These are phyloP conservation scores for Listronotus oregonensis DNA, from an alignment of 1,140 invertebrate species.

Conservation along the genomic window DNA sequence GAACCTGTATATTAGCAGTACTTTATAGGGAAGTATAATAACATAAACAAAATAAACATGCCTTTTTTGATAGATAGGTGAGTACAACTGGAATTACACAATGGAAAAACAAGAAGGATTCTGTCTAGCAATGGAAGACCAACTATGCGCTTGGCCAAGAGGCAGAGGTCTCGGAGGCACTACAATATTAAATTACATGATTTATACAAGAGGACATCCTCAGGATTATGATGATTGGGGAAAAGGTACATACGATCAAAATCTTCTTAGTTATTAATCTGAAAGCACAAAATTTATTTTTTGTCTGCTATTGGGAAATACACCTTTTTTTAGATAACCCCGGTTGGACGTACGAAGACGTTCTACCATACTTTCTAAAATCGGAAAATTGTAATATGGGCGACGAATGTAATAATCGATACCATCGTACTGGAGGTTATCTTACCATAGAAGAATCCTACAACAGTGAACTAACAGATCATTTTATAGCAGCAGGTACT, in stretches of 20 bases:
- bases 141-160: slow-evolving; percentile 49
- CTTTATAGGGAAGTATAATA: too few species aligned
- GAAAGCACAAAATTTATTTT: too few species aligned
- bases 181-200: slow-evolving; percentile 69
- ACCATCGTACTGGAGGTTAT: slow-evolving; percentile 55
- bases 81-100: slow-evolving; percentile 79
- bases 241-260: slow-evolving; percentile 62
- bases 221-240: slow-evolving; percentile 73
- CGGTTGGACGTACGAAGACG: slow-evolving; percentile 59
- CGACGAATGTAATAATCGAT: slow-evolving; percentile 43
- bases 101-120: slow-evolving; percentile 72
- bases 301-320: not conserved
- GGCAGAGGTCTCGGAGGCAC: slow-evolving; percentile 63
- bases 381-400: slow-evolving; percentile 62
- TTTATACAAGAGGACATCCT: slow-evolving; percentile 68
- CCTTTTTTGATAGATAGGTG: slow-evolving; percentile 56
- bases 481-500: slow-evolving; percentile 67
- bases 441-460: slow-evolving; percentile 64
- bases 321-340: slow-evolving; percentile 37
- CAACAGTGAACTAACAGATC: slow-evolving; percentile 54
- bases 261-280: too few species aligned
- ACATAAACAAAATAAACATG: too few species aligned
- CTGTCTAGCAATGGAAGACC: slow-evolving; percentile 60
- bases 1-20: too few species aligned
- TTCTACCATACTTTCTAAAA: slow-evolving; percentile 58